Base-by-base conservation (phyloP, 2,113 vertebrate genomes). In the Podarcis raffonei region DNA sequence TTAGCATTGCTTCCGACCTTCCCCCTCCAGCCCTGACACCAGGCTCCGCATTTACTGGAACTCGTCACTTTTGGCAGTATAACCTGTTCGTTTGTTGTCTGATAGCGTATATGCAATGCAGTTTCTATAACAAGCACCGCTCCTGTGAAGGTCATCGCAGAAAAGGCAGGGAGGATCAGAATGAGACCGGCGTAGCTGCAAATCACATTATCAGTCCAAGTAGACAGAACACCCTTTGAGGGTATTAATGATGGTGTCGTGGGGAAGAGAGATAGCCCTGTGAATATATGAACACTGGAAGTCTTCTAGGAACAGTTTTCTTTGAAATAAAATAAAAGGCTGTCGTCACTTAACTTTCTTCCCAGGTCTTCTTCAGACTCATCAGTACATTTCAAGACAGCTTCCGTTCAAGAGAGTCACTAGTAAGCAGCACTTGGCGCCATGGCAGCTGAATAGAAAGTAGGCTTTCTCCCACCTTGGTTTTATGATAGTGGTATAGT, bases 161-260 rank as follows among this genome's bases (percentile, higher is more conserved):
- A 23, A 62, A 5, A 88, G 79, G 87, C 66, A 79, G 35, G 37
- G 83, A 37, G 89, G 48, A 88, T 77, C 35, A 79, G 75, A 88
- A 42, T 88, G 6, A 23, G 86, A 81, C 87, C 89, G 83, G 79
- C 42, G 72, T 83, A 65, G 15, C 25, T 76, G 18, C 69, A 89
- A 91, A 79, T 75, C 32, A 85, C 84, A 23, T 84, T 89, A 87
- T 89, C 87, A 89, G 85, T 89, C 69, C 68, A 87, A 30, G 92
- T 77, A 84, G 35, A 72, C 71, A 6, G 42, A 48, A 66, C 2
- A 92, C 27, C 32, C 66, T 87, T 89, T 62, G 69, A 39, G 57
- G 12, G 12, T 22, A 62, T 72, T 71, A 3, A 68, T 32, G 32
- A 83, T 39, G 75, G 39, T 27, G 62, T 12, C 25, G 42, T 59